Evolutionary conservation across 2,797 vertebrate species (phyloP).

Genomic region (Masticophis lateralis): DNA sequence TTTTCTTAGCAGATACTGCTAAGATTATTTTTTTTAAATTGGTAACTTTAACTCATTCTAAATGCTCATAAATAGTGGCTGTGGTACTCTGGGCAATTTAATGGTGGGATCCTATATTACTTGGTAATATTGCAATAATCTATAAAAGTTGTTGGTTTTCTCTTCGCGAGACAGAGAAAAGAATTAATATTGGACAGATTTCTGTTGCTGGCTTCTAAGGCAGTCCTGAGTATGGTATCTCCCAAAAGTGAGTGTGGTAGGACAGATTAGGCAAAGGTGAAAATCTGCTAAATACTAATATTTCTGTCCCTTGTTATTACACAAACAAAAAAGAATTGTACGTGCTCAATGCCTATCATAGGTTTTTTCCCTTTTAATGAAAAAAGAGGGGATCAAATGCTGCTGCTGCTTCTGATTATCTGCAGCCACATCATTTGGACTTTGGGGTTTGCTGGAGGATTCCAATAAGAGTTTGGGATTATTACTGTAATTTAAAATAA

Average conservation of each 20-base stretch:
- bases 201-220: neutral
- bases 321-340: neutral
- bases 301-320: neutral
- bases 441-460: neutral
- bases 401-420: neutral
- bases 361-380: neutral
- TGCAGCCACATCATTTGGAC: neutral
- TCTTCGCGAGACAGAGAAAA: neutral
- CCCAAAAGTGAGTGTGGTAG: neutral
- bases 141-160: neutral
- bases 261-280: neutral
- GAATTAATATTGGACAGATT: neutral
- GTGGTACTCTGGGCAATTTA: neutral
- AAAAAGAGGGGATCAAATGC: neutral
- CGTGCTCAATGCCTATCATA: neutral
- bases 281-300: neutral
- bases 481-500: neutral
- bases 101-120: neutral
- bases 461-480: neutral
- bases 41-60: neutral
- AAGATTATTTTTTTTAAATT: neutral
- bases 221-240: neutral
- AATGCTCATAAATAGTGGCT: neutral
- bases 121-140: neutral
- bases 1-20: neutral